phyloP scores from a whole-genome alignment of 2,797 vertebrate genomes.

The Pseudopleuronectes americanus region DNA sequence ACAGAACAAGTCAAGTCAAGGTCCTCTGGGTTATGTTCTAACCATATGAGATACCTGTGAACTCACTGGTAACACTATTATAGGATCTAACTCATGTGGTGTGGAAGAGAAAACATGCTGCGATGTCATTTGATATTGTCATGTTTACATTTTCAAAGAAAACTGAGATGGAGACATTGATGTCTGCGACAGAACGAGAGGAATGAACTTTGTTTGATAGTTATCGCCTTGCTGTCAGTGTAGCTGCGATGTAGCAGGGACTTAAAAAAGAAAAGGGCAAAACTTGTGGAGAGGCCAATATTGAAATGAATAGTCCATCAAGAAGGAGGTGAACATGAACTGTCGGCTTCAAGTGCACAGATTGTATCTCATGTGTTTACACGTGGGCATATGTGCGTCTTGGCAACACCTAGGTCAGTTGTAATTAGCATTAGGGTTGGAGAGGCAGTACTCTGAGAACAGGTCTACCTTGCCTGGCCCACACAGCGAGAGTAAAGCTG shows the following conservation, averaged over 20 bases:
- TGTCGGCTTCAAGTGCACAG: neutral
- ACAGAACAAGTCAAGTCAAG: slow-evolving; percentile 4
- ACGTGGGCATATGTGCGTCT: slow-evolving; percentile 7
- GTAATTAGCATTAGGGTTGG: slow-evolving; percentile 58
- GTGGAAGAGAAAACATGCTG: neutral
- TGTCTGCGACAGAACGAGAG: neutral
- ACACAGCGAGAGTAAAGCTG: slow-evolving; percentile 61
- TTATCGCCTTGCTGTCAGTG: neutral
- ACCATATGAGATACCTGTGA: neutral
- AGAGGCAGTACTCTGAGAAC: slow-evolving; percentile 45
- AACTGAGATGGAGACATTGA: neutral
- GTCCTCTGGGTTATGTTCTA: neutral
- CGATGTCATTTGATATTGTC: neutral
- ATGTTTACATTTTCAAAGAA: neutral
- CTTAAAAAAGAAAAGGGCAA: neutral
- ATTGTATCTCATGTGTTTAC: neutral
- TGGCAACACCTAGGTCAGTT: slow-evolving; percentile 45
- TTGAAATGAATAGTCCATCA: neutral
- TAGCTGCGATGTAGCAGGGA: neutral
- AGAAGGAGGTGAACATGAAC: neutral
- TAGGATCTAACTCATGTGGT: neutral
- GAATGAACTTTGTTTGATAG: slow-evolving; percentile 1
- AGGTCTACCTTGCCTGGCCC: slow-evolving; percentile 60
- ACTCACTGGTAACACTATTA: neutral
- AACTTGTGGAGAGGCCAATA: neutral